Percentiles rank a stretch among this genome's conserved stretches.
Conservation (phyloP, 2,888 invertebrate genomes). For the Villa cingulata region DNA sequence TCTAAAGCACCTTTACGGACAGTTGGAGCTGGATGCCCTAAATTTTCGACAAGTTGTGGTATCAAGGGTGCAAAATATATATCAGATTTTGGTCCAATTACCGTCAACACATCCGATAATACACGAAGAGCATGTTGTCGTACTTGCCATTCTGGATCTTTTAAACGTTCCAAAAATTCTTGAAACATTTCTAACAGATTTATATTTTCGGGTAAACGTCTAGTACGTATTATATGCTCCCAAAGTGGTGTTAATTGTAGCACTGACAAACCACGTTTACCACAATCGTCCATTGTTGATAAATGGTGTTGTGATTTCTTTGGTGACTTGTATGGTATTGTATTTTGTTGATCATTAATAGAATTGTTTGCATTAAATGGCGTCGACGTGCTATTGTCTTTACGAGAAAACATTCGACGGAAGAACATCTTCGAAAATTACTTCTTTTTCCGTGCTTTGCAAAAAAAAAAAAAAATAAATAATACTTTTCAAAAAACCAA, state of each 20-base stretch:
- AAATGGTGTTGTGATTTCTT: conserved; percentile 3
- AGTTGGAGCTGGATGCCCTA: conserved; percentile 67
- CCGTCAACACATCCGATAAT: conserved; percentile 62
- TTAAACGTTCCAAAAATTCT: conserved; percentile 57
- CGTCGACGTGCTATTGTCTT: conserved; percentile 14
- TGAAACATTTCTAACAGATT: conserved; percentile 52
- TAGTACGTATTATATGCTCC: conserved; percentile 65
- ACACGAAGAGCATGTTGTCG: conserved; percentile 69
- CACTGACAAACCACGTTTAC: conserved; percentile 15
- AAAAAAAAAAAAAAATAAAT: background rate
- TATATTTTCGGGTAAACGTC: conserved; percentile 53
- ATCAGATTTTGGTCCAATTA: conserved; percentile 54
- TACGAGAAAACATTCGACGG: conserved; percentile 29
- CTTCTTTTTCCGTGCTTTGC: background rate
- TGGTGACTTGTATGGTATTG: conserved; percentile 4
- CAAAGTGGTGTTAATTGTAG: conserved; percentile 59
- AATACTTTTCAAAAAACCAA: background rate
- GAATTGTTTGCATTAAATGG: conserved; percentile 1
- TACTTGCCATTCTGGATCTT: conserved; percentile 73
- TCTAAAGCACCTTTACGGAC: conserved; percentile 69
- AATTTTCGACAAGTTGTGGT: conserved; percentile 59
- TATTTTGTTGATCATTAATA: background rate
- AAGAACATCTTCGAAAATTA: conserved; percentile 23
- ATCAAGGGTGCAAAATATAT: conserved; percentile 48
- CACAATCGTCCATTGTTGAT: background rate